Base-by-base conservation (phyloP, 2,797 vertebrate genomes). In the Liasis olivaceus region DNA sequence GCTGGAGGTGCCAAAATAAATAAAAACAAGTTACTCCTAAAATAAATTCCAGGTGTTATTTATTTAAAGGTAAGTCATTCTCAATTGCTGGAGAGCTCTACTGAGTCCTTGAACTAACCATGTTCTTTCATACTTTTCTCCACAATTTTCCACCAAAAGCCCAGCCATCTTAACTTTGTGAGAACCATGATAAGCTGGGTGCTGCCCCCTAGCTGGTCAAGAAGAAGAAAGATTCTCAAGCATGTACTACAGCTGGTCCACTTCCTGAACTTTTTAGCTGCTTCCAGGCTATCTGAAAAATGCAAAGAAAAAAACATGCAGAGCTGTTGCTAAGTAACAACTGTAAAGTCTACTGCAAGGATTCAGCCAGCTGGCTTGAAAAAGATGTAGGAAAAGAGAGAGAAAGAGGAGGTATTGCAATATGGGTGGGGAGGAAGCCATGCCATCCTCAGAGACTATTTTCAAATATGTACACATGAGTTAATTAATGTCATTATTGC, bases 251-350 rank as follows among this genome's bases (percentile, higher is more conserved):
- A 91, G 63, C 63, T 59, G 51, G 69, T 69, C 51, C 22, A n/a
- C 28, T 47, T 42, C 2, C 54, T 47, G 24, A n/a, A 24, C 64
- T 86, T 64, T 66, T 59, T 91, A 88, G 64, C 54, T 91, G 90
- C 85, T 91, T 60, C 85, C 60, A 62, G 26, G 8, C 56, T 77
- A 87, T 88, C 31, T 88, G 91, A 63, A 88, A 88, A 77, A n/a
- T 69, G 3, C 72, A 77, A 77, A 77, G 51, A 17, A 42, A 63
- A 17, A 42, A 87, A 58, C 54, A 72, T 77, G 77, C 13, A 31
- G 60, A 20, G 85, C 56, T 91, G 91, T 92, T 92, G 91, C 91
- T 92, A 88, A 92, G 91, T 51, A 92, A 91, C 91, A 77, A 69
- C 60, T 54, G 42, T 59, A 47, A 88, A 88, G 42, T 77, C 17